phyloP scores from a whole-genome alignment of 2,797 vertebrate species.

The Hypotaenidia philippensis region DNA sequence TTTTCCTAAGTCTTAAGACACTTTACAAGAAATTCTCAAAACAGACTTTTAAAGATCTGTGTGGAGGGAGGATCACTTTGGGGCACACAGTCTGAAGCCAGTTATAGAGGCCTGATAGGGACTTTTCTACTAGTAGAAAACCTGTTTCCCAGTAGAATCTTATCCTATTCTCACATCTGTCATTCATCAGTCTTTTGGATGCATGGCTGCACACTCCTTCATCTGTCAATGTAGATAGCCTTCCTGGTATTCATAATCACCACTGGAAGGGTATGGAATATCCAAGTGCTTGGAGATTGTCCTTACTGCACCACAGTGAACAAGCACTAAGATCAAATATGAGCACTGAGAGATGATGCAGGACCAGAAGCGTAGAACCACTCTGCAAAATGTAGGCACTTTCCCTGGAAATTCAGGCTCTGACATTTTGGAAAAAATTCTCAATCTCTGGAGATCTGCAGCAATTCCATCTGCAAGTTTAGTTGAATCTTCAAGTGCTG shows the following conservation, averaged over 20 bases:
- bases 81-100: not conserved
- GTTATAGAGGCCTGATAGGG: not conserved
- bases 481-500: no score
- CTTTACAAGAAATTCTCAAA: not conserved
- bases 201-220: not conserved
- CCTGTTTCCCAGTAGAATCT: not conserved
- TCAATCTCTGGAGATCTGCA: not conserved
- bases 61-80: not conserved
- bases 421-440: slow-evolving; percentile 3
- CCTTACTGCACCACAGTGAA: not conserved
- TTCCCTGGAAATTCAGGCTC: not conserved
- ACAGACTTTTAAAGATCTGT: not conserved
- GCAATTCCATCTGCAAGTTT: accelerated
- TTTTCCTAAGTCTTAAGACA: not conserved
- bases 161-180: not conserved
- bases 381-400: not conserved
- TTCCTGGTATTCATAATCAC: not conserved
- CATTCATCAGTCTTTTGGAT: not conserved
- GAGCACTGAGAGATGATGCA: not conserved
- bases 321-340: not conserved
- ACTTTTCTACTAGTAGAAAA: not conserved
- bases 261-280: not conserved
- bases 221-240: not conserved
- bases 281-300: not conserved
- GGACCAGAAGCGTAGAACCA: not conserved